A percentile compares a stretch with the other conserved stretches of the same genome.
Conservation (phyloP, 2,888 invertebrate genomes). For the Harpalus rufipes region DNA sequence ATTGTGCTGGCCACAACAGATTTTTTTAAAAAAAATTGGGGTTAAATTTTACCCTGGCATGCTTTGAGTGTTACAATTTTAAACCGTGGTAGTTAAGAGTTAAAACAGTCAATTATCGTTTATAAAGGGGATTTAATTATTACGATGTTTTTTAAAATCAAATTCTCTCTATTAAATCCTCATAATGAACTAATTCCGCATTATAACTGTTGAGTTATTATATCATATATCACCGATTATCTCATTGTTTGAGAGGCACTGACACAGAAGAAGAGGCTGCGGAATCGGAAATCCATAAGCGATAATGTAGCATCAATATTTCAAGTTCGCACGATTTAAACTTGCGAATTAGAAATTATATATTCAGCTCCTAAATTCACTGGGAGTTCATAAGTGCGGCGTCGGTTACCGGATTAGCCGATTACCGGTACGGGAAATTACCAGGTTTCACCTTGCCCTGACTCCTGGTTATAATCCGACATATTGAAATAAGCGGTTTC, state of each 20-base stretch:
- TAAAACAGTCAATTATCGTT: too few relatives aligned
- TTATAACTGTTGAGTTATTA: background rate
- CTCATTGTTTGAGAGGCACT: conserved; percentile 6
- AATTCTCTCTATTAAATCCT: background rate
- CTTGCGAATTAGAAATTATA: conserved; percentile 21
- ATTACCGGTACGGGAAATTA: conserved; percentile 41
- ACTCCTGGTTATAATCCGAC: conserved; percentile 25
- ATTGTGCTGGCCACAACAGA: too few relatives aligned
- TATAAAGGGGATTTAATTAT: background rate
- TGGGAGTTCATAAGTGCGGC: conserved; percentile 49
- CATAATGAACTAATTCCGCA: background rate
- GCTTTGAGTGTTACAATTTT: too few relatives aligned
- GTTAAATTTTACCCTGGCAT: too few relatives aligned
- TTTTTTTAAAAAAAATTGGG: too few relatives aligned
- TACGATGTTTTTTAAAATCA: background rate
- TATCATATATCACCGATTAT: background rate
- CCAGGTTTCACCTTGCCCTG: conserved; percentile 23
- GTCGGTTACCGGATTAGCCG: conserved; percentile 54
- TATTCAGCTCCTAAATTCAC: conserved; percentile 42
- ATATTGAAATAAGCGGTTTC: conserved; percentile 48
- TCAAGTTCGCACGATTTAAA: conserved; percentile 42
- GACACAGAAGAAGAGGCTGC: conserved; percentile 7
- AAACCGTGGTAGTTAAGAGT: too few relatives aligned
- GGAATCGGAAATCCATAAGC: conserved; percentile 31
- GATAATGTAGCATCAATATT: conserved; percentile 44